Evolutionary conservation across 2,888 invertebrate genomes (phyloP).

Genomic region (Atrina japonica): DNA sequence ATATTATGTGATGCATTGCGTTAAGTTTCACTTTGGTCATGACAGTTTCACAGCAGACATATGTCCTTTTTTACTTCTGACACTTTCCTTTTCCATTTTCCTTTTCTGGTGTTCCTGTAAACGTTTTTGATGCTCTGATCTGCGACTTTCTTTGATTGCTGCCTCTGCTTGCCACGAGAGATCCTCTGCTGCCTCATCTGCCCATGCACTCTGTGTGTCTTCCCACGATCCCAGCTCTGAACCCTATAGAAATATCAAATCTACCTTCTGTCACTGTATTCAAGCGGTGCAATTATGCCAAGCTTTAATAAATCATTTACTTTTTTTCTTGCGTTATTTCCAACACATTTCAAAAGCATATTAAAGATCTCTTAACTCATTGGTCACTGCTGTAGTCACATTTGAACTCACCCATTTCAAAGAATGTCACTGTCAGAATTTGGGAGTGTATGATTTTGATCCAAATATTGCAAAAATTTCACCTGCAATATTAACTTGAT

Average conservation of each 20-base stretch:
- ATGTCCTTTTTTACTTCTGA: conserved; percentile 55
- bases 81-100: conserved; percentile 67
- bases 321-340: not conserved
- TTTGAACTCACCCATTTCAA: too few species aligned
- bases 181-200: conserved; percentile 67
- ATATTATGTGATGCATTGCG: too few species aligned
- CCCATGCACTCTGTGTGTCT: conserved; percentile 73
- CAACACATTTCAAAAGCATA: not conserved
- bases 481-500: too few species aligned
- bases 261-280: not conserved
- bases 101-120: conserved; percentile 67
- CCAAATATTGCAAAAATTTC: too few species aligned
- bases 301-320: not conserved
- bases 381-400: too few species aligned
- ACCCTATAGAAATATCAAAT: conserved; percentile 49
- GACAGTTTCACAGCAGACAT: conserved; percentile 49
- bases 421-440: too few species aligned
- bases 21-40: too few species aligned
- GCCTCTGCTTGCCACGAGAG: conserved; percentile 75
- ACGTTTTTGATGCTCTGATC: conserved; percentile 66
- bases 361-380: too few species aligned
- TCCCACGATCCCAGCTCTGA: conserved; percentile 74
- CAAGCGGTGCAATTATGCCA: not conserved
- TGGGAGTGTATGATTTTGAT: too few species aligned
- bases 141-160: conserved; percentile 70